phyloP scores from a whole-genome alignment of 2,797 vertebrate genomes.

The Poeciliopsis paucimaculata region DNA sequence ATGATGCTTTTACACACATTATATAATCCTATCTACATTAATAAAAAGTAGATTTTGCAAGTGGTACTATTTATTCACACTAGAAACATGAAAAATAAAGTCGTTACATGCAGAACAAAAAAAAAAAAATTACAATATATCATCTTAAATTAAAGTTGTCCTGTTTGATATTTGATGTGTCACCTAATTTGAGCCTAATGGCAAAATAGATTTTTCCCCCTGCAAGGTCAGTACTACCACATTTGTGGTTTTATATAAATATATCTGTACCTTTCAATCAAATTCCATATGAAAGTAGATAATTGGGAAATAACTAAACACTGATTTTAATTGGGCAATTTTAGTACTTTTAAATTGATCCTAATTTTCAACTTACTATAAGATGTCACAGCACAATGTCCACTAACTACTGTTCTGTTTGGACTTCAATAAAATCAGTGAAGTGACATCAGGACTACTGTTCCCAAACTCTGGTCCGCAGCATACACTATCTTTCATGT shows the following conservation, averaged over 20 bases:
- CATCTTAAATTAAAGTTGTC: neutral
- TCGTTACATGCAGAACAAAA: neutral
- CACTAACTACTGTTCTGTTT: neutral
- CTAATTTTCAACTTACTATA: neutral
- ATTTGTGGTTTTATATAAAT: neutral
- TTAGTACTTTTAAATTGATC: neutral
- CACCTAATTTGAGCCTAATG: neutral
- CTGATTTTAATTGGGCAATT: neutral
- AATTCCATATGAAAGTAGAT: neutral
- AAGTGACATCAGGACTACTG: neutral
- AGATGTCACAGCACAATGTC: neutral
- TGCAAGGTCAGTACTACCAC: neutral
- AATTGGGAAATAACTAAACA: neutral
- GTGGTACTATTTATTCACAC: neutral
- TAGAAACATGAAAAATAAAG: neutral
- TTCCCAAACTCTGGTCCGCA: neutral
- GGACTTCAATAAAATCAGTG: neutral
- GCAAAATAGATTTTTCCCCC: neutral
- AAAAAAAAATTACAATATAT: neutral
- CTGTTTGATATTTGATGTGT: neutral
- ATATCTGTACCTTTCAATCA: neutral
- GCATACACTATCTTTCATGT: neutral
- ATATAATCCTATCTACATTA: neutral
- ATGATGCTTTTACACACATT: neutral
- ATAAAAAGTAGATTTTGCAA: neutral